Percentiles rank a stretch among this genome's conserved stretches.
phyloP scores from a whole-genome alignment of 1,140 invertebrate genomes.

The Hylaeus volcanicus region DNA sequence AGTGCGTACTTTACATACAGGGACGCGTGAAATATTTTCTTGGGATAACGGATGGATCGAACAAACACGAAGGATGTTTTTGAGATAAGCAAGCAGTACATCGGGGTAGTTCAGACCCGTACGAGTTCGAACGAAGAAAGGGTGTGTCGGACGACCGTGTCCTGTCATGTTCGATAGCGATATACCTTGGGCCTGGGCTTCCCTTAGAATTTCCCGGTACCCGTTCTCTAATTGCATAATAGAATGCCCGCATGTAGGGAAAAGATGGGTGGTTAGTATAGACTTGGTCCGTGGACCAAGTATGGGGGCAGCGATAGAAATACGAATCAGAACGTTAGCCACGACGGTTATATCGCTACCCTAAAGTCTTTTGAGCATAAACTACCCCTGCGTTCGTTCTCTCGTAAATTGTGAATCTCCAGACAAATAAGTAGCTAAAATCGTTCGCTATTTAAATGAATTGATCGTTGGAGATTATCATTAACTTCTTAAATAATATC shows the following conservation, averaged over 20 bases:
- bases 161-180: conserved; percentile 80
- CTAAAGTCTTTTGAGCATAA: background rate
- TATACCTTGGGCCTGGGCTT: conserved; percentile 75
- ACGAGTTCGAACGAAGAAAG: conserved; percentile 80
- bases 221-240: conserved; percentile 79
- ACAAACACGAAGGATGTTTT: conserved; percentile 67
- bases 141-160: conserved; percentile 80
- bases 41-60: conserved; percentile 8
- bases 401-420: background rate
- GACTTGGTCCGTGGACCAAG: conserved; percentile 49
- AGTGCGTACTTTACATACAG: too few relatives aligned
- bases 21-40: conserved; percentile 24
- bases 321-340: conserved; percentile 34
- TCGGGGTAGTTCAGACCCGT: conserved; percentile 69
- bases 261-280: conserved; percentile 61
- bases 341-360: background rate
- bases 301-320: conserved; percentile 60
- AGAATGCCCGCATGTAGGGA: conserved; percentile 77
- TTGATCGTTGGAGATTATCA: too few relatives aligned
- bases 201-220: conserved; percentile 76
- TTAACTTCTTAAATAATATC: too few relatives aligned
- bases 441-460: too few relatives aligned
- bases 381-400: background rate
- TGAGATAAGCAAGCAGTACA: conserved; percentile 75
- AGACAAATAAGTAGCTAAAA: too few relatives aligned